phyloP scores from a whole-genome alignment of 2,888 invertebrate species.

The Drosophila mulleri region DNA sequence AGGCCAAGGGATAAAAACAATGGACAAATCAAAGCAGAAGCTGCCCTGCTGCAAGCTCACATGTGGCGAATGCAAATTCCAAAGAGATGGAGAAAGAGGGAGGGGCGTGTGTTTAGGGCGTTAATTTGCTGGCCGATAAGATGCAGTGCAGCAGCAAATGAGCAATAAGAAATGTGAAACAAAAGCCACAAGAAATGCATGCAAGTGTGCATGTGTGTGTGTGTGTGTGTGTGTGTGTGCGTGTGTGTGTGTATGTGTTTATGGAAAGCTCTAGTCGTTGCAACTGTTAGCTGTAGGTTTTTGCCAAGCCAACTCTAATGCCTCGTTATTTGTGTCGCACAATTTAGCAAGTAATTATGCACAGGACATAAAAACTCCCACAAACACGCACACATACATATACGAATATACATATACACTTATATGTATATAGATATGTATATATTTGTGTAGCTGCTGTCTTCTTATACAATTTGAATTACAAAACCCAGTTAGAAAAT shows the following conservation, averaged over 20 bases:
- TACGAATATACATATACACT: background rate
- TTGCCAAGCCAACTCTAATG: constrained; percentile 51
- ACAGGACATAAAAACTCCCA: constrained; percentile 32
- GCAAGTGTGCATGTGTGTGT: background rate
- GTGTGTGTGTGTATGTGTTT: background rate
- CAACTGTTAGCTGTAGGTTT: constrained; percentile 24
- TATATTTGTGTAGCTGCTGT: constrained; percentile 11
- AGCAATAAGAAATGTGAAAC: constrained; percentile 12
- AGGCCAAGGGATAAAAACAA: constrained; percentile 1
- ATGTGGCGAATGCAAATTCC: constrained; percentile 31
- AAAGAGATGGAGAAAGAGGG: constrained; percentile 3
- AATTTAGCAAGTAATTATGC: constrained; percentile 74
- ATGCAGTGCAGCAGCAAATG: constrained; percentile 36
- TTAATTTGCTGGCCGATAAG: constrained; percentile 63
- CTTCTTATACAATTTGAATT: constrained; percentile 43
- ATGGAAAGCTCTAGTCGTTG: background rate
- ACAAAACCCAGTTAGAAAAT: constrained; percentile 36
- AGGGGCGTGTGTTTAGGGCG: constrained; percentile 40
- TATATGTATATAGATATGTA: background rate
- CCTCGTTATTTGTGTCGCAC: constrained; percentile 69
- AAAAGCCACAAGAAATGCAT: constrained; percentile 10
- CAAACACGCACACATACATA: background rate
- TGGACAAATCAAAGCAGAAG: constrained; percentile 5
- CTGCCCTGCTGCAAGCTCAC: background rate
- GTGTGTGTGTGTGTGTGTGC: background rate